phyloP scores from a whole-genome alignment of 1,140 invertebrate genomes.

The Lucilia cuprina region DNA sequence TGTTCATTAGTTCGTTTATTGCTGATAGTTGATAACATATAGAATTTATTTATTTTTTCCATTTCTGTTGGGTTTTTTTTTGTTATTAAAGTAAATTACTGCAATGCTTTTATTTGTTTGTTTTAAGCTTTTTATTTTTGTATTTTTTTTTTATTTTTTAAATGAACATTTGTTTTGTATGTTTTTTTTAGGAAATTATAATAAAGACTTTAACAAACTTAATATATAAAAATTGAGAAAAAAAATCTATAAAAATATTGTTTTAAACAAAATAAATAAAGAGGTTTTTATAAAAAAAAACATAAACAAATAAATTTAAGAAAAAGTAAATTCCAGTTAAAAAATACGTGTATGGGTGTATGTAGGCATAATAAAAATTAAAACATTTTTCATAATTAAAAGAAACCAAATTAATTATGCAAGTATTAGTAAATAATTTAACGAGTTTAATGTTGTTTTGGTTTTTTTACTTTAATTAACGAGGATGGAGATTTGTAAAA shows the following conservation, averaged over 20 bases:
- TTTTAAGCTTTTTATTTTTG: conserved; percentile 19
- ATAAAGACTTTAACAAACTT: conserved; percentile 34
- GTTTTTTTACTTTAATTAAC: conserved; percentile 7
- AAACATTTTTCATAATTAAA: not conserved
- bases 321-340: conserved; percentile 1
- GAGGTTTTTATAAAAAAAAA: not conserved
- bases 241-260: not conserved
- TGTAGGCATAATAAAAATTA: not conserved
- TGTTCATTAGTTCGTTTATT: conserved; percentile 32
- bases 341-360: not conserved
- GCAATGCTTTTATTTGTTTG: not conserved
- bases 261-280: conserved; percentile 22
- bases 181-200: conserved; percentile 12
- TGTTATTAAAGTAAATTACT: conserved; percentile 29
- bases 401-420: not conserved
- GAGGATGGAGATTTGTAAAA: conserved; percentile 18
- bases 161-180: conserved; percentile 26
- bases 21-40: conserved; percentile 18
- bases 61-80: not conserved
- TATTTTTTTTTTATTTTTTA: conserved; percentile 10
- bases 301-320: not conserved
- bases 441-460: not conserved
- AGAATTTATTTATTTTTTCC: not conserved
- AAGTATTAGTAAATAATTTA: not conserved
- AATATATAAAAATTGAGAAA: conserved; percentile 13